phyloP scores from a whole-genome alignment of 2,797 vertebrate species.

The Thunnus albacares region DNA sequence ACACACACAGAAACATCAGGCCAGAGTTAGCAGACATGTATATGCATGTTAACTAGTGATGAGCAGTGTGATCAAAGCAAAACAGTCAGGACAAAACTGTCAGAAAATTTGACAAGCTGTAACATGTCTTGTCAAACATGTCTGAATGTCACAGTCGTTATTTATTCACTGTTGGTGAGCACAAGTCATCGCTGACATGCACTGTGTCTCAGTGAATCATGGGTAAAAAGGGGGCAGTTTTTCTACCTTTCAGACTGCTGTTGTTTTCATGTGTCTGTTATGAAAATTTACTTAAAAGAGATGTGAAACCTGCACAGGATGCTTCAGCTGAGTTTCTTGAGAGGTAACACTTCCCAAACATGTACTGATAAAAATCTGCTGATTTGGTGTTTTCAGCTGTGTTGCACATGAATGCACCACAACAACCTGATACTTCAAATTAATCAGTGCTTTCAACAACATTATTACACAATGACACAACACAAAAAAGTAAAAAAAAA shows the following conservation, averaged over 20 bases:
- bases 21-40: background rate
- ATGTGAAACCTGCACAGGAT: slow-evolving; percentile 29
- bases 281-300: slow-evolving; percentile 2
- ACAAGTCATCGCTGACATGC: background rate
- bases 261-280: slow-evolving; percentile 21
- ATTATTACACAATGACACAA: slow-evolving; percentile 1
- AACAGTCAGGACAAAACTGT: slow-evolving; percentile 10
- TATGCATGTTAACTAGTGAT: slow-evolving; percentile 11
- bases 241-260: background rate
- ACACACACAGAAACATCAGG: background rate
- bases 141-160: background rate
- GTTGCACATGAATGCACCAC: background rate
- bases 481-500: background rate
- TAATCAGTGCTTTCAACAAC: background rate
- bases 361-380: background rate
- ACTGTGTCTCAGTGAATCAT: background rate
- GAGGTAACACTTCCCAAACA: background rate
- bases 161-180: slow-evolving; percentile 1
- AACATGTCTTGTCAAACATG: slow-evolving; percentile 16
- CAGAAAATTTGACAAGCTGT: slow-evolving; percentile 17
- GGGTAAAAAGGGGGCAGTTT: background rate
- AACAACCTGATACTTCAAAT: background rate
- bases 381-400: slow-evolving; percentile 18
- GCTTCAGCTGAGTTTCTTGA: slow-evolving; percentile 10
- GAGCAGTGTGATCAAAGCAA: slow-evolving; percentile 9